These are phyloP conservation scores for Contarinia nasturtii DNA, from an alignment of 1,140 invertebrate species.

Conservation along the genomic window DNA sequence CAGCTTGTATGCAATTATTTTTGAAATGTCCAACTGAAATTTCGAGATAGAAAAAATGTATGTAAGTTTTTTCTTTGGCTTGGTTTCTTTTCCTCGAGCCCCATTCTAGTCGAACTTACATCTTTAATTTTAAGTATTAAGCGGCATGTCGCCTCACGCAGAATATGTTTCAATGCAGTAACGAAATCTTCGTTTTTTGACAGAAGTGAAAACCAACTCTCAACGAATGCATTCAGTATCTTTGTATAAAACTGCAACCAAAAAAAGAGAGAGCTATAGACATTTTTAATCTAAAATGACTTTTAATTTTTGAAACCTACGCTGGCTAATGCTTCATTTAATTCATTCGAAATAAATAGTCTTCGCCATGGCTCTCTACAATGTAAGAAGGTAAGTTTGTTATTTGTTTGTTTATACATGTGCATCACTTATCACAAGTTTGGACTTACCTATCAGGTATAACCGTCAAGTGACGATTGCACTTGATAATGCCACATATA, in stretches of 20 bases:
- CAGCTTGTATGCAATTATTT: slow-evolving; percentile 3
- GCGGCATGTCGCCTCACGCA: slow-evolving; percentile 2
- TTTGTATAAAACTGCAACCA: slow-evolving; percentile 2
- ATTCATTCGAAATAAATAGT: neutral
- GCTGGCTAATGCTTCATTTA: slow-evolving; percentile 1
- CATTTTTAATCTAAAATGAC: neutral
- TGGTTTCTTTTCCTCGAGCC: neutral
- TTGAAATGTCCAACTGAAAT: neutral
- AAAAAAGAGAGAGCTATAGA: neutral
- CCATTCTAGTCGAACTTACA: neutral
- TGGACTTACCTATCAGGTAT: too few species aligned
- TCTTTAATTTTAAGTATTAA: slow-evolving; percentile 1
- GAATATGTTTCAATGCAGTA: neutral
- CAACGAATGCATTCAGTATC: slow-evolving; percentile 3
- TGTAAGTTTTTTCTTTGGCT: too few species aligned
- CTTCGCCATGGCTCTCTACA: neutral
- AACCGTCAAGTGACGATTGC: neutral
- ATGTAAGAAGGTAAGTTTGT: too few species aligned
- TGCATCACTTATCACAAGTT: too few species aligned
- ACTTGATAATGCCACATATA: neutral
- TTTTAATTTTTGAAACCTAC: neutral
- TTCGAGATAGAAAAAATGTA: neutral
- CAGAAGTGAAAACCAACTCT: slow-evolving; percentile 4
- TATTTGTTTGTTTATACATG: too few species aligned
- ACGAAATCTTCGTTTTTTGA: slow-evolving; percentile 4